A percentile compares a stretch with the other conserved stretches of the same genome.
phyloP scores from a whole-genome alignment of 2,113 vertebrate genomes.

The Calidris pugnax region DNA sequence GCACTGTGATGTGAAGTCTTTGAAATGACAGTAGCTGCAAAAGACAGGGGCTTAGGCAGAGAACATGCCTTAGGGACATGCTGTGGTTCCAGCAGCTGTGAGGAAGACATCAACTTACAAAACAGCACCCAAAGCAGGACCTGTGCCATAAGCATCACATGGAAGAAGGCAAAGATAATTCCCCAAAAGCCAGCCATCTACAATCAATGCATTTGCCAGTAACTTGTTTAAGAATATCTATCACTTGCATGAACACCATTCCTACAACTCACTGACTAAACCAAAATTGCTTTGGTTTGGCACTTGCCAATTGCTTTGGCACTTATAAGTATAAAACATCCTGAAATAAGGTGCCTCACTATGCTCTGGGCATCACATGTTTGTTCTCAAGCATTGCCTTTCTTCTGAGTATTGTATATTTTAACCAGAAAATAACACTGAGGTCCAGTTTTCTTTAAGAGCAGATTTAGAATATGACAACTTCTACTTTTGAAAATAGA shows the following conservation, averaged over 20 bases:
- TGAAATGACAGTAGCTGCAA: constrained; percentile 24
- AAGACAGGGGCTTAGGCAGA: neutral
- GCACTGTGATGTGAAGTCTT: constrained; percentile 24
- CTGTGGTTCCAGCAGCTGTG: neutral
- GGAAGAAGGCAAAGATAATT: neutral
- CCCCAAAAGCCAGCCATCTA: neutral
- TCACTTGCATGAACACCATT: neutral
- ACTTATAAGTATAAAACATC: neutral
- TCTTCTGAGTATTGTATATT: neutral
- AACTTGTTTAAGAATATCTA: neutral
- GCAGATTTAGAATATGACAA: constrained; percentile 12
- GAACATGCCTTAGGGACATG: neutral
- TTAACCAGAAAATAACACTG: neutral
- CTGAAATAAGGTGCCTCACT: neutral
- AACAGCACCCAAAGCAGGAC: neutral
- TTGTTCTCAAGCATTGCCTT: neutral
- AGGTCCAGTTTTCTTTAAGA: constrained; percentile 11
- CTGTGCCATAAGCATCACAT: neutral
- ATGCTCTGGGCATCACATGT: neutral
- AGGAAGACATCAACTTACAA: neutral
- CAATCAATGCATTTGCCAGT: neutral
- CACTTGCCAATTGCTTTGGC: too few relatives aligned
- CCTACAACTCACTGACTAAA: neutral
- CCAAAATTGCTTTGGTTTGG: neutral
- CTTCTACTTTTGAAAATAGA: constrained; percentile 15